phyloP scores from a whole-genome alignment of 2,888 invertebrate species.

The Tipula unca region DNA sequence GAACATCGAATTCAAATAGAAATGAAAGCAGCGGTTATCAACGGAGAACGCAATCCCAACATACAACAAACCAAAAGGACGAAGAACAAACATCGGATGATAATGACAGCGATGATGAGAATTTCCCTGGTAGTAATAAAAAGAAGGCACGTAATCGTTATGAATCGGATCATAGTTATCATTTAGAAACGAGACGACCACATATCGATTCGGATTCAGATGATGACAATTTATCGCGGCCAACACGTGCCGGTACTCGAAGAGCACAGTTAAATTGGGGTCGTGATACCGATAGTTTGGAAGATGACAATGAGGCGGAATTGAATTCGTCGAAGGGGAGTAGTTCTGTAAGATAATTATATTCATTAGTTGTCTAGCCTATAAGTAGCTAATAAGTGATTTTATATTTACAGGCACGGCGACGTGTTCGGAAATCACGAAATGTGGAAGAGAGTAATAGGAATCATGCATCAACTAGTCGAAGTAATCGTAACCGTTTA shows the following conservation, averaged over 20 bases:
- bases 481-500: not conserved
- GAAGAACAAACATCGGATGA: conserved; percentile 30
- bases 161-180: conserved; percentile 41
- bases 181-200: conserved; percentile 32
- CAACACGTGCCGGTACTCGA: conserved; percentile 37
- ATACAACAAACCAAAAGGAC: conserved; percentile 27
- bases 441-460: not conserved
- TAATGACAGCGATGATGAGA: conserved; percentile 24
- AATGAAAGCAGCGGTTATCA: conserved; percentile 22
- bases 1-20: conserved; percentile 26
- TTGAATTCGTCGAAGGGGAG: not conserved
- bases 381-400: not conserved
- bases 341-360: not conserved
- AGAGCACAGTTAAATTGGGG: conserved; percentile 38
- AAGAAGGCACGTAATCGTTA: conserved; percentile 28
- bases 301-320: conserved; percentile 33
- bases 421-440: not conserved
- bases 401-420: not conserved
- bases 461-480: not conserved
- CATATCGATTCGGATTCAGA: conserved; percentile 35
- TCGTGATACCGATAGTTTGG: conserved; percentile 32
- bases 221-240: conserved; percentile 31
- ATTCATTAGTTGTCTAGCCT: not conserved
- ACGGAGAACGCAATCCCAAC: not conserved
- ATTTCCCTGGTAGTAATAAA: not conserved